Percentiles rank a stretch among this genome's conserved stretches.
phyloP scores from a whole-genome alignment of 2,888 invertebrate species.

The Encarsia formosa region DNA sequence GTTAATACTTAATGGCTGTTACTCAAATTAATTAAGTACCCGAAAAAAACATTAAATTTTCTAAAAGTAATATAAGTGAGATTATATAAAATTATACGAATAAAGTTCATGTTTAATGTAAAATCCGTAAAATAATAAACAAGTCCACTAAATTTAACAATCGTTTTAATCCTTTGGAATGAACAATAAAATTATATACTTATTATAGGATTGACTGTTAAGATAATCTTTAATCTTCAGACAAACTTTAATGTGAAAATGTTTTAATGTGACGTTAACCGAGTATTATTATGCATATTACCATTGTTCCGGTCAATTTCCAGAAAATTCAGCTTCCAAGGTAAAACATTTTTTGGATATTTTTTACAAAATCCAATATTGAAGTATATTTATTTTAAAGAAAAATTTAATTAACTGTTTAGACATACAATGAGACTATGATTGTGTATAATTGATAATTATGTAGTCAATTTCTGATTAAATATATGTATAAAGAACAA shows the following conservation, averaged over 20 bases:
- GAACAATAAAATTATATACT: slow-evolving; percentile 3
- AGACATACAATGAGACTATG: too few relatives aligned
- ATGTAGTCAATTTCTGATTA: neutral
- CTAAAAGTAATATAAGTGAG: neutral
- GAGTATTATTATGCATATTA: slow-evolving; percentile 6
- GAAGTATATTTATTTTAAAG: too few relatives aligned
- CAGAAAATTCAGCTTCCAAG: slow-evolving; percentile 20
- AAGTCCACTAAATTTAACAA: slow-evolving; percentile 19
- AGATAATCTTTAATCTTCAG: slow-evolving; percentile 10
- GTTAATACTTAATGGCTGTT: slow-evolving; percentile 11
- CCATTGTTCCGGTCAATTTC: slow-evolving; percentile 19
- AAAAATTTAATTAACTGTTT: too few relatives aligned
- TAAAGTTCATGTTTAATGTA: slow-evolving; percentile 19
- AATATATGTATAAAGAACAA: neutral
- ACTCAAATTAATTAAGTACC: slow-evolving; percentile 5
- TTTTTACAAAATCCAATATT: too few relatives aligned
- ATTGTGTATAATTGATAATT: neutral
- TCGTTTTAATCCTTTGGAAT: slow-evolving; percentile 12
- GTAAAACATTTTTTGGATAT: too few relatives aligned
- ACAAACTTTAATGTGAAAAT: slow-evolving; percentile 23
- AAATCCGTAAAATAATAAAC: slow-evolving; percentile 18
- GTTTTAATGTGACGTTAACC: slow-evolving; percentile 22
- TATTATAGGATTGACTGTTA: slow-evolving; percentile 12
- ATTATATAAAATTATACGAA: neutral
- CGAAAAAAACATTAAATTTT: neutral